Evolutionary conservation across 2,113 vertebrate genomes (phyloP), one percentile per base, ranked within the genome.

Genomic region (Dasypus novemcinctus): DNA sequence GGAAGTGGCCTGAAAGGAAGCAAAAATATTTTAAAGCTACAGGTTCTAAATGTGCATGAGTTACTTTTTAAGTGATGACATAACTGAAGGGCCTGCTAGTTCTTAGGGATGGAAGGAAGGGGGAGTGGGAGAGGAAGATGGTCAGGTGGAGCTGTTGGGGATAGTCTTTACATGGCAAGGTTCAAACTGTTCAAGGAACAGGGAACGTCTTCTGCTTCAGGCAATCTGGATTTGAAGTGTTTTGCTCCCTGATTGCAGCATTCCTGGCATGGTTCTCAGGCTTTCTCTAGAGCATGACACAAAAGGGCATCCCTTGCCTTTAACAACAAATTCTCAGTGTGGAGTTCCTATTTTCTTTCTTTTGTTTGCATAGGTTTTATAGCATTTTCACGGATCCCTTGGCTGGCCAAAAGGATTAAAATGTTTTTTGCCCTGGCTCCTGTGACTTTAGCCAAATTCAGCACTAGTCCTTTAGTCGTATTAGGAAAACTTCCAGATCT

Each of bases 401-500:
- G 99, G n/a, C 95, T 99, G 93, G 99, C 99, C 84, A 98, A 98
- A 91, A 99, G 98, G 98, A 98, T 99, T 95, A 99, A 98, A 96
- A 87, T 99, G 94, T 99, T 99, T 96, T 97, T 99, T 10, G 99
- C 98, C 81, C 95, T 99, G 98, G 99, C 98, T 81, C 99, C 99
- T 31, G 99, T 99, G 38, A 91, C 92, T 15, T 99, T 98, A 0
- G 14, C 98, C 13, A 71, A 97, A 1, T 98, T 99, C 61, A 93
- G 98, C 38, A 23, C 18, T 5, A 99, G 99, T 83, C 98, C 99
- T 29, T 2, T 99, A 59, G 0, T 90, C 91, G 98, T 94, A 21
- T 1, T 99, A 11, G 98, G 96, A 41, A 0, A 61, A 1, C 25
- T 99, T 52, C 99, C 99, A 0, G 98, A 99, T 2, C 54, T 89